Conservation (phyloP, 2,113 vertebrate species). For the Nothoprocta pentlandii region DNA sequence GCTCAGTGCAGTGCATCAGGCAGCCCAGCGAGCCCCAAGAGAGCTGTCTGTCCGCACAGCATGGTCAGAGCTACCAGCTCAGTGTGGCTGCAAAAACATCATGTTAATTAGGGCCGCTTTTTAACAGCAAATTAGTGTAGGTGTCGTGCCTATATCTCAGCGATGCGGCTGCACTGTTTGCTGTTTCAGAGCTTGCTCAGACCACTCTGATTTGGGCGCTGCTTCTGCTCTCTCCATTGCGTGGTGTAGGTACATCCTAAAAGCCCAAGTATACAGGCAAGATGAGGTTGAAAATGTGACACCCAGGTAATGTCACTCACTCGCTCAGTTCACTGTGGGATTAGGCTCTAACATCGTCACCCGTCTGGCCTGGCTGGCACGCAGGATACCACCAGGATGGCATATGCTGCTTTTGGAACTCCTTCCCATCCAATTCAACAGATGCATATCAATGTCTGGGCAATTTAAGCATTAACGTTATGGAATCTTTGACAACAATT, state of each 20-base stretch:
- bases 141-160: not conserved
- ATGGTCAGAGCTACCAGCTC: not conserved
- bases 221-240: not conserved
- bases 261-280: not conserved
- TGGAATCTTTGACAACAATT: conserved; percentile 33
- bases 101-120: not conserved
- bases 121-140: not conserved
- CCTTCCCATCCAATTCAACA: not conserved
- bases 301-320: not conserved
- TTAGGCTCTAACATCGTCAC: not conserved
- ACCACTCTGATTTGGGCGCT: rapidly evolving
- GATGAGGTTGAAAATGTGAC: rapidly evolving
- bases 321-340: not conserved
- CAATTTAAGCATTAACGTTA: conserved; percentile 32
- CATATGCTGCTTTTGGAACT: not conserved
- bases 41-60: not conserved
- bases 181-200: not conserved
- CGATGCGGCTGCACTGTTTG: rapidly evolving
- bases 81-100: not conserved
- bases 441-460: not conserved
- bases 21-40: rapidly evolving
- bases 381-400: not conserved
- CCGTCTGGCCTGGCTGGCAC: not conserved
- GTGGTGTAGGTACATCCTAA: rapidly evolving
- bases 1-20: not conserved